Evolutionary conservation across 2,797 vertebrate species (phyloP).

Genomic region (Poecilia picta): DNA sequence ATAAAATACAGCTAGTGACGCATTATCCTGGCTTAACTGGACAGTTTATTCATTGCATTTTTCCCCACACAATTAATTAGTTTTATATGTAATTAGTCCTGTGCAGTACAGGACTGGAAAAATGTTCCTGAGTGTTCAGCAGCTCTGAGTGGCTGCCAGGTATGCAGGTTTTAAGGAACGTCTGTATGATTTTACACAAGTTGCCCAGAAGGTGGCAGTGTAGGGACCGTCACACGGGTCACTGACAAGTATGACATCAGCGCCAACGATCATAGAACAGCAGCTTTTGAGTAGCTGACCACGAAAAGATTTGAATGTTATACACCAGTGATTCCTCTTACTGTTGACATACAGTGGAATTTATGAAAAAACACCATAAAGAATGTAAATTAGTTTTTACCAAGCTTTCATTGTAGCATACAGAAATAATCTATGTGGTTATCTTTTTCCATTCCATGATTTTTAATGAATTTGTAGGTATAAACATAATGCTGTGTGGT

Average conservation of each 20-base stretch:
- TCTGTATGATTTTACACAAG: neutral
- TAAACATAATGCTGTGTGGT: neutral
- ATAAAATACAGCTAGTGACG: neutral
- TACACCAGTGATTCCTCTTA: neutral
- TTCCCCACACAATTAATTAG: neutral
- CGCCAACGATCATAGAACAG: neutral
- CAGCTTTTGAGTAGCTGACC: neutral
- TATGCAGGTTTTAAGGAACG: neutral
- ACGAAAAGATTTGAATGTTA: neutral
- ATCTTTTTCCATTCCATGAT: neutral
- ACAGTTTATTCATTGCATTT: neutral
- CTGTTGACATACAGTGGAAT: neutral
- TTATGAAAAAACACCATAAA: neutral
- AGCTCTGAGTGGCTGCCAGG: neutral
- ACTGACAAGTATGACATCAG: neutral
- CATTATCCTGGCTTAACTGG: neutral
- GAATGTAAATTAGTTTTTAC: neutral
- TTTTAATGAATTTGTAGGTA: neutral
- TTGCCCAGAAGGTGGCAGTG: neutral
- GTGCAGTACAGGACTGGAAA: neutral
- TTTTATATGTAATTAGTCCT: neutral
- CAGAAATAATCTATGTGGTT: neutral
- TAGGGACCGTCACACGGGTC: neutral
- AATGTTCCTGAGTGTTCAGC: neutral
- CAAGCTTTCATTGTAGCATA: neutral